Evolutionary conservation across 2,797 vertebrate genomes (phyloP).

Genomic region (Capromys pilorides): DNA sequence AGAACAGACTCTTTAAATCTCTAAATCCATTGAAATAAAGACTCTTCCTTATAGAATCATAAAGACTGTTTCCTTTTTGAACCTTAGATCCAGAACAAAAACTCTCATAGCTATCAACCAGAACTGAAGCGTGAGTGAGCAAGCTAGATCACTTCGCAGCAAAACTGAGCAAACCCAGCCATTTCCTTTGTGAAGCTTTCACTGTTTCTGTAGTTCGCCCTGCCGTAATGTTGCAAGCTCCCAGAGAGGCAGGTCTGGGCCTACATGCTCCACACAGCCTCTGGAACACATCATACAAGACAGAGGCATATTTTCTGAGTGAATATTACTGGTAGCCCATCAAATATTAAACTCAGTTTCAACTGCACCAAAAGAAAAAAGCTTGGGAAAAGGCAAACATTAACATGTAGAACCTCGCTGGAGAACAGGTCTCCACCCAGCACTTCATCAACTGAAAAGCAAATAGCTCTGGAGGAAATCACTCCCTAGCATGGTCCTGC

Average conservation of each 20-base stretch:
- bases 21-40: not conserved
- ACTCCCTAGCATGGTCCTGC: not conserved
- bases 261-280: not conserved
- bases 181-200: not conserved
- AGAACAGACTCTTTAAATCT: not conserved
- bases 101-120: not conserved
- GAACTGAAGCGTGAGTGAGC: not conserved
- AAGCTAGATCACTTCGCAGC: not conserved
- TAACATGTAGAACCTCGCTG: not conserved
- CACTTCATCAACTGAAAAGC: not conserved
- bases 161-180: not conserved
- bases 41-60: not conserved
- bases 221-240: not conserved
- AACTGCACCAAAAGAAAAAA: not conserved
- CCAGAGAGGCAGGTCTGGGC: not conserved
- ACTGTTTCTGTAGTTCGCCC: not conserved
- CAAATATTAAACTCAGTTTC: conserved; percentile 5
- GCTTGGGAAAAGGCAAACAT: not conserved
- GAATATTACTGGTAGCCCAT: not conserved
- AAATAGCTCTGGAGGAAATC: not conserved
- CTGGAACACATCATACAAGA: not conserved
- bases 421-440: not conserved
- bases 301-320: not conserved
- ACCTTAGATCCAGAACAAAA: not conserved
- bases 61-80: not conserved